These are phyloP conservation scores for Gymnothorax javanicus DNA, from an alignment of 2,797 vertebrate species.

Conservation along the genomic window DNA sequence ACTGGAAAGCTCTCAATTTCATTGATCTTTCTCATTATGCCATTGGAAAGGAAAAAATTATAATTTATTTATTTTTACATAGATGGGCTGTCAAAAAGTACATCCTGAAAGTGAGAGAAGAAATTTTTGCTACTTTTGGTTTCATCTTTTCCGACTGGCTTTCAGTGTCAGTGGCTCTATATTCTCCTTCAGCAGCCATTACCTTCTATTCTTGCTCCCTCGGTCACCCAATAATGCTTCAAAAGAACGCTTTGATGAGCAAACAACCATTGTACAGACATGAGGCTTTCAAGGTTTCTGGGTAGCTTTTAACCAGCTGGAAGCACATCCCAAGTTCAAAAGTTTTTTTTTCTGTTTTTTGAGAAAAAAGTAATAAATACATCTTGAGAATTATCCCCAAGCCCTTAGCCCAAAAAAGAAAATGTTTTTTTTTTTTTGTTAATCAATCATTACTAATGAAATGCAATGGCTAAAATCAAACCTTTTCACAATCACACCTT, in stretches of 20 bases:
- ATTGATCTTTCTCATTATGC: neutral
- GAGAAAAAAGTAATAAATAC: neutral
- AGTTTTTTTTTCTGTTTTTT: conserved; percentile 13
- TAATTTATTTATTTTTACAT: too few species aligned
- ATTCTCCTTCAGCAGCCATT: neutral
- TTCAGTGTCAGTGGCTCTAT: neutral
- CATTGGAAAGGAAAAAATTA: conserved; percentile 1
- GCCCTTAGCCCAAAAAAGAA: neutral
- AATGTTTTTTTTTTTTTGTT: too few species aligned
- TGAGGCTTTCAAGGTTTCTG: neutral
- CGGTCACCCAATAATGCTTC: neutral
- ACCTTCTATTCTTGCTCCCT: neutral
- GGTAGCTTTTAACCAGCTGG: neutral
- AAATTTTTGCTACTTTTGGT: neutral
- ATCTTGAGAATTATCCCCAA: neutral
- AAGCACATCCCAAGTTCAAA: conserved; percentile 25
- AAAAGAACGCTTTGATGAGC: neutral
- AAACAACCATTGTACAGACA: neutral
- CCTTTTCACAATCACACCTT: neutral
- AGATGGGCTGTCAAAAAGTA: neutral
- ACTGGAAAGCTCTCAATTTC: neutral
- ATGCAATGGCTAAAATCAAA: neutral
- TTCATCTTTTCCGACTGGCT: neutral
- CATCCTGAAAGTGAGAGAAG: neutral
- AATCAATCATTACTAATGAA: neutral